These are phyloP conservation scores for Patella depressa DNA, from an alignment of 2,888 invertebrate genomes.

Conservation along the genomic window DNA sequence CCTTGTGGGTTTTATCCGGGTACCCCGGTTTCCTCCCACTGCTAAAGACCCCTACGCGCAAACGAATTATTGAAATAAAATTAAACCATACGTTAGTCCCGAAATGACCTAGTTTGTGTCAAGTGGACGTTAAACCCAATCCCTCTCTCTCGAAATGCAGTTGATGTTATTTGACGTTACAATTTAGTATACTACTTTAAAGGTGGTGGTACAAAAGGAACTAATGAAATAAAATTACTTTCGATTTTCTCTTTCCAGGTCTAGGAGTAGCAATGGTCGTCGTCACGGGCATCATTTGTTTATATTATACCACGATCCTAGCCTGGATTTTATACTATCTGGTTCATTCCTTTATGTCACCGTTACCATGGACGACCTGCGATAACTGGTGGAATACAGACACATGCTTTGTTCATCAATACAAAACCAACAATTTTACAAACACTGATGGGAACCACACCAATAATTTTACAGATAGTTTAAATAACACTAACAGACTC, in stretches of 20 bases:
- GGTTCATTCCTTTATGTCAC: constrained; percentile 14
- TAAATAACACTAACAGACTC: no score
- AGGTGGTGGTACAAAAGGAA: neutral
- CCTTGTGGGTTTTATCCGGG: no score
- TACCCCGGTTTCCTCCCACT: no score
- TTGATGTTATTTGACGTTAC: no score
- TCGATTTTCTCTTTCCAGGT: neutral
- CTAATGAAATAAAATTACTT: neutral
- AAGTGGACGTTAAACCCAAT: neutral
- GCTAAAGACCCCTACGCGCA: no score
- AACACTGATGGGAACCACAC: neutral
- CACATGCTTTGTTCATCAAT: constrained; percentile 8
- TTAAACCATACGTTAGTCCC: no score
- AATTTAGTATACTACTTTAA: no score
- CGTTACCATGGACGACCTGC: constrained; percentile 27
- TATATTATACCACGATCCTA: constrained; percentile 21
- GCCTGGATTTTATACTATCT: constrained; percentile 29
- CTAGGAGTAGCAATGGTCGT: constrained; percentile 14
- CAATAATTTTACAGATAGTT: neutral
- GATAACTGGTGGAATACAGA: constrained; percentile 23
- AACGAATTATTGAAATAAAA: no score
- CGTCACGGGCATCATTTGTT: constrained; percentile 1
- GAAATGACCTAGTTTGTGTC: no score
- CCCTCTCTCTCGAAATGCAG: no score
- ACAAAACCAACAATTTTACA: neutral